Base-by-base conservation (phyloP, 2,888 invertebrate genomes). In the Dicroscelio sp. region DNA sequence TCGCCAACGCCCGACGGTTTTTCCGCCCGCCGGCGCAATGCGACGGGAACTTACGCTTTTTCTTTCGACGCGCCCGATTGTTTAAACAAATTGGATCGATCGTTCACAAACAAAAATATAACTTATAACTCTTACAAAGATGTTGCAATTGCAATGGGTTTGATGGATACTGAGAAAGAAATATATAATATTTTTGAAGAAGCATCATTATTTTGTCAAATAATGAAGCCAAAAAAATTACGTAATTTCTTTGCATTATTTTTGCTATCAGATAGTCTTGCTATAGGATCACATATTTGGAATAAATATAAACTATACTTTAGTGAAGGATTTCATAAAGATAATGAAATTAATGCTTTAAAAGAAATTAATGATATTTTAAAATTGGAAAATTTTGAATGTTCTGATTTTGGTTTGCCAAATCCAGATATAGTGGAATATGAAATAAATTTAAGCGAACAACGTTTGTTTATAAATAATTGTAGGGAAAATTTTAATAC, bases 71-170 rank as follows among this genome's bases (percentile, higher is more conserved):
- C n/a, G n/a, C n/a, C n/a, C n/a, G n/a, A n/a, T n/a, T n/a, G n/a
- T n/a, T n/a, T n/a, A n/a, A n/a, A n/a, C n/a, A n/a, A n/a, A n/a
- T n/a, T n/a, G n/a, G n/a, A n/a, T n/a, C n/a, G n/a, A n/a, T n/a
- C n/a, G n/a, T n/a, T n/a, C n/a, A 83, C 60, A 27, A 87, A 82
- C 38, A 69, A 90, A 69, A 67, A 73, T 65, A 63, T 58, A 20
- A 38, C 12, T 12, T 82, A 86, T 55, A 20, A 63, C 17, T 25
- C 43, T 27, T 86, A 71, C 35, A 60, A 82, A 76, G 55, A 87
- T 23, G 31, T 27, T 23, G 75, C 87, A 30, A 58, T 75, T 38
- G 76, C 87, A 17, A 87, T 87, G 80, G 52, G 80, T 31, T 76
- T 87, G 58, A 20, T 80, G 5, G 80, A 67, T 27, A 80, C 30